Percentiles rank a stretch among this genome's conserved stretches.
phyloP scores from a whole-genome alignment of 37 sponge, comb jelly and placozoan species.

The Oopsacas minuta region DNA sequence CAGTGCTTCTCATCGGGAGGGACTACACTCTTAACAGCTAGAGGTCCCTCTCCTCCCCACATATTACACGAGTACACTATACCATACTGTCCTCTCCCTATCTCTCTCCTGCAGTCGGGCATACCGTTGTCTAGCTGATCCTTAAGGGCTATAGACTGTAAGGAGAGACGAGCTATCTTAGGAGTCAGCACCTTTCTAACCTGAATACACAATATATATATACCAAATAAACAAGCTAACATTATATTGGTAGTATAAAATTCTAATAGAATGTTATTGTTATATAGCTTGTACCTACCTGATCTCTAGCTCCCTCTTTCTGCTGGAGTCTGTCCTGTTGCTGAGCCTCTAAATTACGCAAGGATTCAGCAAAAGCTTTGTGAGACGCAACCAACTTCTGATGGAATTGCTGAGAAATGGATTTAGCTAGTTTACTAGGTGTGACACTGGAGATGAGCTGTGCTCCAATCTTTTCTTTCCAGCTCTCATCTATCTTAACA shows the following conservation, averaged over 20 bases:
- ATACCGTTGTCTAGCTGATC: constrained; percentile 77
- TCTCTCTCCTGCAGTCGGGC: constrained; percentile 58
- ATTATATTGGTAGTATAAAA: too few relatives aligned
- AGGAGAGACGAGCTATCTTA: constrained; percentile 64
- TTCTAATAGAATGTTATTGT: too few relatives aligned
- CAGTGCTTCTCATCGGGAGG: constrained; percentile 99
- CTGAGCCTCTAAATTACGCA: constrained; percentile 56
- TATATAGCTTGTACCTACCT: too few relatives aligned
- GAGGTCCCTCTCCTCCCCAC: constrained; percentile 81
- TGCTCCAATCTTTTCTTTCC: constrained; percentile 55
- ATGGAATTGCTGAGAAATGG: constrained; percentile 65
- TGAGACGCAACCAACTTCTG: constrained; percentile 51
- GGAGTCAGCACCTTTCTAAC: constrained; percentile 46
- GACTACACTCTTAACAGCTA: constrained; percentile 81
- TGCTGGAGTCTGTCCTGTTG: constrained; percentile 61
- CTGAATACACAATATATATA: too few relatives aligned
- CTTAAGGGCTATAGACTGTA: constrained; percentile 57
- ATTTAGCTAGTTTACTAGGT: constrained; percentile 59
- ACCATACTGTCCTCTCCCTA: constrained; percentile 96
- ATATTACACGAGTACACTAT: constrained; percentile 85
- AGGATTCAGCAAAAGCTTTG: constrained; percentile 55
- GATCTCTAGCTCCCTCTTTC: constrained; percentile 56
- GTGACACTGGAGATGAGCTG: constrained; percentile 51
- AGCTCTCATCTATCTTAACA: constrained; percentile 41
- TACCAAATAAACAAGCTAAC: too few relatives aligned